These are phyloP conservation scores for Capromys pilorides DNA, from an alignment of 2,797 vertebrate species.

Conservation along the genomic window DNA sequence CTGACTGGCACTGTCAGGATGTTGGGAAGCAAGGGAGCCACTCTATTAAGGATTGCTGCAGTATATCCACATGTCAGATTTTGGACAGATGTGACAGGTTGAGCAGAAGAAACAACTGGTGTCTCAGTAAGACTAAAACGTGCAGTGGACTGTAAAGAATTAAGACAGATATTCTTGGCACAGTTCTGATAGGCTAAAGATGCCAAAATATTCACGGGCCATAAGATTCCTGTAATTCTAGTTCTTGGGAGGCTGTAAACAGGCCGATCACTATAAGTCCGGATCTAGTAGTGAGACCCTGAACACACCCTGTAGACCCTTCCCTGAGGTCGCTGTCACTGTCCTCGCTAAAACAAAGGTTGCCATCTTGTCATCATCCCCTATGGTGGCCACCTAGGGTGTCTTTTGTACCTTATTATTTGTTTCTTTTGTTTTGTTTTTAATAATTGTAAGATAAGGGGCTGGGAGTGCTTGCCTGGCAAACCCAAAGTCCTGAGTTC, in stretches of 20 bases:
- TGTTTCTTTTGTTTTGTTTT: not conserved
- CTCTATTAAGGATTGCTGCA: constrained; percentile 85
- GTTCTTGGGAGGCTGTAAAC: too few relatives aligned
- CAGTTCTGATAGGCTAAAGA: constrained; percentile 67
- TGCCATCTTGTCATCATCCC: too few relatives aligned
- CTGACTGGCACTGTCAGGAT: constrained; percentile 88
- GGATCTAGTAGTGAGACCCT: too few relatives aligned
- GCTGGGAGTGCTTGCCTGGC: too few relatives aligned
- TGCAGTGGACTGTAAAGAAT: constrained; percentile 78
- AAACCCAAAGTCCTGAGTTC: too few relatives aligned
- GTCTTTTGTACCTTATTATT: too few relatives aligned
- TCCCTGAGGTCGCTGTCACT: too few relatives aligned
- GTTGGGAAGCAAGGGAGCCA: constrained; percentile 86
- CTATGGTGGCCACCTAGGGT: too few relatives aligned
- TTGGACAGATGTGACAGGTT: constrained; percentile 64
- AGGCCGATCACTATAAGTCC: too few relatives aligned
- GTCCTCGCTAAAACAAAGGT: too few relatives aligned
- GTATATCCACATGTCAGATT: constrained; percentile 53
- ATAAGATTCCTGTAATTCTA: constrained; percentile 91
- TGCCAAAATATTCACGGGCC: constrained; percentile 83
- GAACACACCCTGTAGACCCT: too few relatives aligned
- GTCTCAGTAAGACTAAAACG: constrained; percentile 46
- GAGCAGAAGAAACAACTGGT: constrained; percentile 54
- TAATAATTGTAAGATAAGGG: not conserved
- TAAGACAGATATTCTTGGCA: constrained; percentile 64